Evolutionary conservation across 2,888 invertebrate species (phyloP).

Genomic region (Ormyrus labotus): DNA sequence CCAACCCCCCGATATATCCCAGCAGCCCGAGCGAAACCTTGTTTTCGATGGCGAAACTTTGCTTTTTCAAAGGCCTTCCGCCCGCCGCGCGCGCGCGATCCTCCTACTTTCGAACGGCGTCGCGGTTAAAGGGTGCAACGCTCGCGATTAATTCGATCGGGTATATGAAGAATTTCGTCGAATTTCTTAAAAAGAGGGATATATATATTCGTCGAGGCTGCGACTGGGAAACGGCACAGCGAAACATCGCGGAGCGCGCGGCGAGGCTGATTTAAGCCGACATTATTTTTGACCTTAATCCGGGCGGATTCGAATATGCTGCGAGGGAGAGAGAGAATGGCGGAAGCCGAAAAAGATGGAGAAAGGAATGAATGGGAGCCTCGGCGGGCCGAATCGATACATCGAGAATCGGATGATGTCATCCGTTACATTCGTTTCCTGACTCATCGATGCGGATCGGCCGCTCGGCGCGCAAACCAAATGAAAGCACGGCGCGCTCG

Average conservation of each 20-base stretch:
- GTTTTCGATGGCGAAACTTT: too few species aligned
- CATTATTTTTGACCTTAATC: slow-evolving; percentile 21
- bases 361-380: neutral
- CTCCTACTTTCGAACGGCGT: too few species aligned
- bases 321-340: neutral
- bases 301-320: neutral
- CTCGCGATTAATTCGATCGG: too few species aligned
- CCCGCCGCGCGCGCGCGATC: too few species aligned
- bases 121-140: too few species aligned
- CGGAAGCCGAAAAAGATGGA: neutral
- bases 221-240: neutral
- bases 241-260: neutral
- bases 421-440: slow-evolving; percentile 56
- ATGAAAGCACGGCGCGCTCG: slow-evolving; percentile 29
- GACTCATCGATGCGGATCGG: slow-evolving; percentile 55
- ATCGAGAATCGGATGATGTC: slow-evolving; percentile 52
- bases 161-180: too few species aligned
- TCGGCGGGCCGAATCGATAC: slow-evolving; percentile 35
- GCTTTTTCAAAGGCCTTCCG: too few species aligned
- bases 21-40: too few species aligned
- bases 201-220: neutral
- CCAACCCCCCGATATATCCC: too few species aligned
- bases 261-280: too few species aligned
- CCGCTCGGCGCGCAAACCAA: slow-evolving; percentile 24
- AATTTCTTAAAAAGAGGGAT: neutral